Conservation (phyloP, 2,888 invertebrate species). For the Marronus borbonicus region DNA sequence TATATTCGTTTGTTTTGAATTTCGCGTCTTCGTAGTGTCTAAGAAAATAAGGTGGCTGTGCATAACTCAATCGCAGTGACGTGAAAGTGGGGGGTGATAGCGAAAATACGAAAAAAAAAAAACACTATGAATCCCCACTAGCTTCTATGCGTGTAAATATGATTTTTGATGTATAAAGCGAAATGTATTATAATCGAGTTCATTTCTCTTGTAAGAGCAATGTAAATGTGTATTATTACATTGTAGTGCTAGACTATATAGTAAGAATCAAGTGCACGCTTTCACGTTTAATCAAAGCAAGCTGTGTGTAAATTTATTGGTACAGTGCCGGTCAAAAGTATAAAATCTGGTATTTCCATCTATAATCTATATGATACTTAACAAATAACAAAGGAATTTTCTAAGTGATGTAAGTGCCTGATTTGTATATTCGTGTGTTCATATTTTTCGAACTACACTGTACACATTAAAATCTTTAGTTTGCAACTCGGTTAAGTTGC, state of each 20-base stretch:
- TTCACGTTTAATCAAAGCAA: slow-evolving; percentile 8
- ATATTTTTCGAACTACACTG: too few species aligned
- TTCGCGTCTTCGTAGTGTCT: not conserved
- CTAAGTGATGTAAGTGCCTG: too few species aligned
- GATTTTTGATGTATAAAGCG: not conserved
- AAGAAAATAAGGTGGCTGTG: slow-evolving; percentile 4
- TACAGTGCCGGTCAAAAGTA: slow-evolving; percentile 23
- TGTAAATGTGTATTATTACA: not conserved
- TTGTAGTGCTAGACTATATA: not conserved
- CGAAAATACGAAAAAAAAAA: not conserved
- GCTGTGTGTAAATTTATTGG: too few species aligned
- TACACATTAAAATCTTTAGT: too few species aligned
- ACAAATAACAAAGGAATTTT: too few species aligned
- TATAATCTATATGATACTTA: too few species aligned
- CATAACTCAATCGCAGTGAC: not conserved
- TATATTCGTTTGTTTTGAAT: not conserved
- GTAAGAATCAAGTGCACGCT: not conserved
- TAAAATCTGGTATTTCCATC: not conserved
- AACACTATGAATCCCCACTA: not conserved
- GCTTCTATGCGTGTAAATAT: not conserved
- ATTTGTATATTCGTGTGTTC: too few species aligned
- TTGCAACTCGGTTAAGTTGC: too few species aligned
- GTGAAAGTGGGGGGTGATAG: not conserved
- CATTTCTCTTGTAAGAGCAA: not conserved
- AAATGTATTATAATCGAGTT: not conserved